A percentile compares a stretch with the other conserved stretches of the same genome.
Evolutionary conservation across 2,888 invertebrate species (phyloP).

Genomic region (Scaptomyza cyrtandrae): DNA sequence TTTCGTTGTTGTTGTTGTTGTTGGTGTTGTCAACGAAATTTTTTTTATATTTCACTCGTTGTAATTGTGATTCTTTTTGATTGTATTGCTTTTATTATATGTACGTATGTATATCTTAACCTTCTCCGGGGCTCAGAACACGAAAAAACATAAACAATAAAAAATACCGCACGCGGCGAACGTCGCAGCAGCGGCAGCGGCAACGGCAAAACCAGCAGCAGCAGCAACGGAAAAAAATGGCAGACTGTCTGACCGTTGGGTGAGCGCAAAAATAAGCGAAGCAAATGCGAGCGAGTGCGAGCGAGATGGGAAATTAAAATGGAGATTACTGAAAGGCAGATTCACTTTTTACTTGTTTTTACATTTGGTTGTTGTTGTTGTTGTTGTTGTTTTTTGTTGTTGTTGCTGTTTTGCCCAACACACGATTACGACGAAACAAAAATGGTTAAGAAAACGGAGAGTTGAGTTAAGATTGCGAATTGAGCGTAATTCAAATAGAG

Average conservation of each 20-base stretch:
- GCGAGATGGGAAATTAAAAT: conserved; percentile 59
- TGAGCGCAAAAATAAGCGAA: conserved; percentile 12
- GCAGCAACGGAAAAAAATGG: conserved; percentile 56
- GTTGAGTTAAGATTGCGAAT: conserved; percentile 68
- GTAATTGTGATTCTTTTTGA: conserved; percentile 65
- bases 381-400: conserved; percentile 35
- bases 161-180: conserved; percentile 41
- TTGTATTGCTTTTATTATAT: conserved; percentile 69
- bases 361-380: neutral
- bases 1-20: conserved; percentile 41
- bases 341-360: conserved; percentile 63
- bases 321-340: conserved; percentile 68
- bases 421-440: conserved; percentile 68
- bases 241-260: conserved; percentile 56
- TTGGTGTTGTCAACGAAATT: conserved; percentile 67
- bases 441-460: conserved; percentile 36
- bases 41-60: conserved; percentile 78
- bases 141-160: conserved; percentile 79
- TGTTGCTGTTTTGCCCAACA: conserved; percentile 58
- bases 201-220: conserved; percentile 10
- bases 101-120: conserved; percentile 62
- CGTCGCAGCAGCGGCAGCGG: conserved; percentile 45
- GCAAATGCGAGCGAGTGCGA: conserved; percentile 28
- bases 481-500: conserved; percentile 58
- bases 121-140: conserved; percentile 71